Percentiles rank a stretch among this genome's conserved stretches.
These are phyloP conservation scores for Hoplostethus atlanticus DNA, from an alignment of 2,797 vertebrate genomes.

Conservation along the genomic window DNA sequence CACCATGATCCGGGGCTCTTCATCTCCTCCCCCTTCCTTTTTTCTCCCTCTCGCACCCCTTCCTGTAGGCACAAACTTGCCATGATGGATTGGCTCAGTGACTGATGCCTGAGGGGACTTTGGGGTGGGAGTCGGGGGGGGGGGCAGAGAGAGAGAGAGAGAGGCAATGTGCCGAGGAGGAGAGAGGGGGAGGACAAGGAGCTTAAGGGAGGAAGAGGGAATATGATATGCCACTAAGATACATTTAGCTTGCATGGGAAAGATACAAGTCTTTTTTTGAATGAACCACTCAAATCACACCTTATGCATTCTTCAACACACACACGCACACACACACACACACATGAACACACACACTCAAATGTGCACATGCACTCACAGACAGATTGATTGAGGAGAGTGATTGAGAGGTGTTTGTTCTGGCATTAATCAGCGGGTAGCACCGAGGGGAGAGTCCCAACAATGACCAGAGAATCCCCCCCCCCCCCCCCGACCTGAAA, in stretches of 20 bases:
- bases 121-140: conserved; percentile 8
- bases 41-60: conserved; percentile 21
- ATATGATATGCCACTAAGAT: conserved; percentile 47
- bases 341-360: neutral
- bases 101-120: conserved; percentile 64
- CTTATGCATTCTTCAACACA: conserved; percentile 23
- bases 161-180: conserved; percentile 3
- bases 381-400: conserved; percentile 13
- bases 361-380: neutral
- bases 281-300: conserved; percentile 36
- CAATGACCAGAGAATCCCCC: conserved; percentile 3
- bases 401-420: conserved; percentile 19
- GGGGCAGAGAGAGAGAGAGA: neutral
- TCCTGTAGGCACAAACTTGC: conserved; percentile 59
- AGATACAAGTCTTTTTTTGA: conserved; percentile 23
- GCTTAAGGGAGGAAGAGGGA: conserved; percentile 15
- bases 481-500: neutral
- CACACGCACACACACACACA: neutral
- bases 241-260: conserved; percentile 29
- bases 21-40: conserved; percentile 37
- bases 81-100: conserved; percentile 73
- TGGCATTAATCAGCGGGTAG: conserved; percentile 24
- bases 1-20: conserved; percentile 55
- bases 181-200: conserved; percentile 8
- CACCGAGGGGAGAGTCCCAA: conserved; percentile 4